Evolutionary conservation across 2,113 vertebrate genomes (phyloP).

Genomic region (Pipa parva): DNA sequence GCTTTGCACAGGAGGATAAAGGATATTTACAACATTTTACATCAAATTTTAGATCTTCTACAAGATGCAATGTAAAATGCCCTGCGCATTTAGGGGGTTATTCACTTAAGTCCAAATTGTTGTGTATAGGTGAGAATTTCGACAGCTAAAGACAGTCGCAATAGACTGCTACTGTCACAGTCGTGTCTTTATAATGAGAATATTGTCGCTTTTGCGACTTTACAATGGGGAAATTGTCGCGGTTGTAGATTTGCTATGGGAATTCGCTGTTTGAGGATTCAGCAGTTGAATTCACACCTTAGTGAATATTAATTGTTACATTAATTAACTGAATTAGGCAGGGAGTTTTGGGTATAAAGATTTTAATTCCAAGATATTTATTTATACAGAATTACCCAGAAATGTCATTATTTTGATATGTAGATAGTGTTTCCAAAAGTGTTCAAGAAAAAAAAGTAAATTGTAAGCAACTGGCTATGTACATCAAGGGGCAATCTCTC

Average conservation of each 20-base stretch:
- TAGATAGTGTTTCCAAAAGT: constrained; percentile 14
- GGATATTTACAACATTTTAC: background rate
- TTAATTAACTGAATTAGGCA: background rate
- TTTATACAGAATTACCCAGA: constrained; percentile 2
- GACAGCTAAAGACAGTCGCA: no score
- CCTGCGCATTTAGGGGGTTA: background rate
- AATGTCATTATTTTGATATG: constrained; percentile 37
- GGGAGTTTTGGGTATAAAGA: background rate
- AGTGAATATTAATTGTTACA: no score
- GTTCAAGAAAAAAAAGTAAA: constrained; percentile 20
- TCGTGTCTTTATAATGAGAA: no score
- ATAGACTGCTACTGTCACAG: no score
- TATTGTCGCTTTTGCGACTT: no score
- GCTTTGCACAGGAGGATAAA: background rate
- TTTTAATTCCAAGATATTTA: background rate
- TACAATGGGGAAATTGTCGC: no score
- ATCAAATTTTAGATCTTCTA: background rate
- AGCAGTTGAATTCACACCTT: no score
- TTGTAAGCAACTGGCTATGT: constrained; percentile 2
- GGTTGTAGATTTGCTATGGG: no score
- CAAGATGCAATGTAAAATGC: background rate
- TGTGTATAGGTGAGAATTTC: no score
- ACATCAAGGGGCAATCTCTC: constrained; percentile 8
- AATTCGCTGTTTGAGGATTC: no score
- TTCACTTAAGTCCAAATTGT: no score